Percentiles rank a stretch among this genome's conserved stretches.
Evolutionary conservation across 2,113 vertebrate species (phyloP).

Genomic region (Meles meles): DNA sequence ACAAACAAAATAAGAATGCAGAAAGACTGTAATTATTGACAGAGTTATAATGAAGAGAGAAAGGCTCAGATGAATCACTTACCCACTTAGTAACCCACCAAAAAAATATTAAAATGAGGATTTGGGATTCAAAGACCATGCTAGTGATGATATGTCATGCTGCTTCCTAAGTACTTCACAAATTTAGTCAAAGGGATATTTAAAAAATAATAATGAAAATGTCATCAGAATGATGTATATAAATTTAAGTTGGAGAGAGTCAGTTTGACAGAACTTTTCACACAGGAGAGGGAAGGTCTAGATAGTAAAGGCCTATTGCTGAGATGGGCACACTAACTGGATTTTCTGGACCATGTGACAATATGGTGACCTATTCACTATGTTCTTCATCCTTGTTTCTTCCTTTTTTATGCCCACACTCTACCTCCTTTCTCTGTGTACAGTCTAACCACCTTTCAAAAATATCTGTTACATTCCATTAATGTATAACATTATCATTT

Average conservation of each 20-base stretch:
- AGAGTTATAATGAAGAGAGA: background rate
- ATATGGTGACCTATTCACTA: background rate
- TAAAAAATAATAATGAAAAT: background rate
- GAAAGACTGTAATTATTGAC: background rate
- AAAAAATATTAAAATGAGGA: background rate
- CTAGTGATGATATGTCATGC: background rate
- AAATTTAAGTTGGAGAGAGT: background rate
- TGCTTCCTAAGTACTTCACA: background rate
- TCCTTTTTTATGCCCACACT: background rate
- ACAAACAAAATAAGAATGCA: background rate
- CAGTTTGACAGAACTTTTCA: background rate
- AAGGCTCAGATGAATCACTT: background rate
- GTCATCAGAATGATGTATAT: background rate
- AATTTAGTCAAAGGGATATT: background rate
- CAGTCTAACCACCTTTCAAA: background rate
- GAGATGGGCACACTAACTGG: background rate
- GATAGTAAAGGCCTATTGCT: background rate
- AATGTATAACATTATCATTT: background rate
- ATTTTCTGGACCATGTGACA: background rate
- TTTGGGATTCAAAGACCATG: background rate
- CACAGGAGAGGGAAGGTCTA: background rate
- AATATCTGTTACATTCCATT: background rate
- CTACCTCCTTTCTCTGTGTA: background rate
- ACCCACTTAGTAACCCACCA: background rate
- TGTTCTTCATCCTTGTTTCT: background rate